Evolutionary conservation across 92 coral and sea anemone genomes (phyloP), one percentile per base, ranked within the genome.

Genomic region (Umimayanthus kanabou): DNA sequence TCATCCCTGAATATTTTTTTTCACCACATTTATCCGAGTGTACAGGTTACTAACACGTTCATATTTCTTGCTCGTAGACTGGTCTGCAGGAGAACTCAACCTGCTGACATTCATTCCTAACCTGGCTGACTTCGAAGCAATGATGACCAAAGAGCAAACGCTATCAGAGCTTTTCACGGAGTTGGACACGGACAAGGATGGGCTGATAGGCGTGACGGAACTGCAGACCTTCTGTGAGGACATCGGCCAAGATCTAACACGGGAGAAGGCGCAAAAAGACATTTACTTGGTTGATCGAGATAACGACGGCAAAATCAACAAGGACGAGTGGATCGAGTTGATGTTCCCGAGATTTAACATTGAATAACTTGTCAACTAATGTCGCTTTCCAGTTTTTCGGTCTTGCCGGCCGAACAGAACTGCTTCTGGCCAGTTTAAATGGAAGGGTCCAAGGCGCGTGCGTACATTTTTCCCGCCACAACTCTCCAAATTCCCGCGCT

Each of bases 331-430:
- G 99, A 95, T 97, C 28, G 99, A 97, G 80, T 94, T 97, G 16
- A 97, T 97, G 99, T 97, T 97, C 91, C 99, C 99, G 25, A 96
- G 92, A 85, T 97, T 97, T 89, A 95, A 97, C 83, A 94, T 97
- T 67, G 98, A 97, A 88, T 97, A 75, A 86, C 18, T 88, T 42
- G 57, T 29, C 22, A 50, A 65, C 20, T 4, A 33, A 33, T 33
- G 37, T 33, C 37, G 37, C 37, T 33, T 33, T 33, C 2, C 37
- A 33, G 0, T 33, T 33, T 2, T 33, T 33, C 37, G 37, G 37
- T 33, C 37, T 33, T 0, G 37, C 37, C 37, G 37, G 37, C 37
- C 37, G 37, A 33, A 33, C 1, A 33, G 37, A 33, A 33, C 37
- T 33, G 37, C 1, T 33, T 33, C 2, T 33, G 37, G 37, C 37